A percentile compares a stretch with the other conserved stretches of the same genome.
Evolutionary conservation across 1,140 invertebrate species (phyloP).

Genomic region (Sinella curviseta): DNA sequence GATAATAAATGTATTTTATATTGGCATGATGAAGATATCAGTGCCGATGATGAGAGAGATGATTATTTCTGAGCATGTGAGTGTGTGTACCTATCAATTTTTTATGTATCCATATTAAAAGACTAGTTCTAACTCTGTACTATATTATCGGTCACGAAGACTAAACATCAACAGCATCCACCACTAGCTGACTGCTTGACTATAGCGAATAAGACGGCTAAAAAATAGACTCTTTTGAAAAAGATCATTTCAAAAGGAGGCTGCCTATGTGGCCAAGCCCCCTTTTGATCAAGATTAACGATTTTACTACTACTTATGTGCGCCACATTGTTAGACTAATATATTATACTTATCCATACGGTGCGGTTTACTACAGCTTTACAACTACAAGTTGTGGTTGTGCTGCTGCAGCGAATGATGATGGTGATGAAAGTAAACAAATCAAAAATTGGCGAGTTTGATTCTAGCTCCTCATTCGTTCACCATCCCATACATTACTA

Average conservation of each 20-base stretch:
- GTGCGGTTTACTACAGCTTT: neutral
- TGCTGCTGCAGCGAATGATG: neutral
- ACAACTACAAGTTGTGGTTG: neutral
- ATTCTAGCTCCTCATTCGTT: neutral
- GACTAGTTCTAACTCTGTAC: no score
- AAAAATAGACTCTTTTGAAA: neutral
- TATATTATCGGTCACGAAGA: no score
- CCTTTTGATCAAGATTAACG: constrained; percentile 23
- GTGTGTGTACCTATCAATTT: no score
- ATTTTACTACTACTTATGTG: neutral
- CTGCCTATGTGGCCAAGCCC: constrained; percentile 3
- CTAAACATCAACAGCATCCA: no score
- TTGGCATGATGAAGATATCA: no score
- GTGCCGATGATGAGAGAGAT: no score
- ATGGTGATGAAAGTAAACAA: constrained; percentile 21
- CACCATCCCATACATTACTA: neutral
- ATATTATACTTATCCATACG: neutral
- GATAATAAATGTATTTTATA: no score
- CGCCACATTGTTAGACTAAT: neutral
- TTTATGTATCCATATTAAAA: no score
- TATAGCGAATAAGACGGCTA: no score
- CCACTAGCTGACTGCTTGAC: no score
- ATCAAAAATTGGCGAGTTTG: constrained; percentile 8
- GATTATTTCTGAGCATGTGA: no score
- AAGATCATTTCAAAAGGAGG: neutral